Evolutionary conservation across 2,888 invertebrate species (phyloP).

Genomic region (Acleris holmiana): DNA sequence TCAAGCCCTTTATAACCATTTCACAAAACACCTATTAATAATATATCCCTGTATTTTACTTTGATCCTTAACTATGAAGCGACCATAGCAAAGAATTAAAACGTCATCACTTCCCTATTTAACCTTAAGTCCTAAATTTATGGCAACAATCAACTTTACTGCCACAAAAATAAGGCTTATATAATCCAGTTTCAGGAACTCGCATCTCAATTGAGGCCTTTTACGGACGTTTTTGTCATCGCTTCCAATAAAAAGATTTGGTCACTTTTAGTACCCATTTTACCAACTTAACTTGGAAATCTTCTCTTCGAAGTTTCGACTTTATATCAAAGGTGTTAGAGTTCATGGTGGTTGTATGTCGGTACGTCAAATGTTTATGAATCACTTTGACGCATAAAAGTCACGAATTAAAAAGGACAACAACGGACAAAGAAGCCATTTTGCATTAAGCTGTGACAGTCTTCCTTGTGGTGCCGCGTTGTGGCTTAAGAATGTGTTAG

Average conservation of each 20-base stretch:
- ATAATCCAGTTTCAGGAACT: slow-evolving; percentile 50
- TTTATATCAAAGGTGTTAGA: not conserved
- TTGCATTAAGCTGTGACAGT: slow-evolving; percentile 81
- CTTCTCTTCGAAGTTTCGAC: slow-evolving; percentile 32
- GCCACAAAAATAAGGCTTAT: not conserved
- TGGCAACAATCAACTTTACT: not conserved
- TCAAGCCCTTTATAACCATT: too few species aligned
- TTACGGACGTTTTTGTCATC: slow-evolving; percentile 60
- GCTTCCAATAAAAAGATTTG: slow-evolving; percentile 55
- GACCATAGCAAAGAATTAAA: not conserved
- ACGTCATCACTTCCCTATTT: not conserved
- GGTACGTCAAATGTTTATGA: slow-evolving; percentile 62
- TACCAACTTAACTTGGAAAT: not conserved
- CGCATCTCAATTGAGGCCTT: slow-evolving; percentile 50
- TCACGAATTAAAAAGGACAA: slow-evolving; percentile 82
- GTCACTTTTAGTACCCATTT: slow-evolving; percentile 51
- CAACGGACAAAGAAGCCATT: slow-evolving; percentile 80
- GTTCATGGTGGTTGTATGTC: slow-evolving; percentile 29
- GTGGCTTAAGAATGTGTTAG: slow-evolving; percentile 51
- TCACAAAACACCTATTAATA: too few species aligned
- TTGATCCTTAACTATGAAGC: not conserved
- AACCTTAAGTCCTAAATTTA: not conserved
- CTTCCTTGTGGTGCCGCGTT: slow-evolving; percentile 75
- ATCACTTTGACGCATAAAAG: slow-evolving; percentile 82
- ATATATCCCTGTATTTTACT: too few species aligned